Percentiles rank a stretch among this genome's conserved stretches.
Evolutionary conservation across 2,888 invertebrate species (phyloP).

Genomic region (Pantelozetes paolii): DNA sequence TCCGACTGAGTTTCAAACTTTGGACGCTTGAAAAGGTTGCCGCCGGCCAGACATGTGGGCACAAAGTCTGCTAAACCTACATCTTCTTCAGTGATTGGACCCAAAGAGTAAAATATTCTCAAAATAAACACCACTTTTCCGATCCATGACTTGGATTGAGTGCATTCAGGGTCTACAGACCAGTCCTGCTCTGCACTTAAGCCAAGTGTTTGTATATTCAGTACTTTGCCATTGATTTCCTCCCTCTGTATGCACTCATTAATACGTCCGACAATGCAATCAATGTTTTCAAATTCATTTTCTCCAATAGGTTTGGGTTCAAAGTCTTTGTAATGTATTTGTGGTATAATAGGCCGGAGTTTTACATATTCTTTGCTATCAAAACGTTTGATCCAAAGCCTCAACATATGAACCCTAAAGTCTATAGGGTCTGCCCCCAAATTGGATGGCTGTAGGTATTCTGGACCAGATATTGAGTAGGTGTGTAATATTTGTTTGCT

Average conservation of each 20-base stretch:
- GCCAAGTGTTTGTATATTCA: conserved; percentile 34
- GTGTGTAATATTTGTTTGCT: conserved; percentile 23
- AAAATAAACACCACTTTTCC: conserved; percentile 24
- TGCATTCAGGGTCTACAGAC: not conserved
- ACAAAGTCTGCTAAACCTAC: conserved; percentile 46
- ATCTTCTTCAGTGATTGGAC: conserved; percentile 6
- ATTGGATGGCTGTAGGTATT: no score
- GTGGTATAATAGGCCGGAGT: conserved; percentile 4
- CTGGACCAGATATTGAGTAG: not conserved
- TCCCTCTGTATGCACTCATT: conserved; percentile 26
- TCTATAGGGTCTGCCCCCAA: not conserved
- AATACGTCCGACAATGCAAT: conserved; percentile 20
- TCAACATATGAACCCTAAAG: not conserved
- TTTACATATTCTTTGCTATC: not conserved
- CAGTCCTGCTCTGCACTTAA: not conserved
- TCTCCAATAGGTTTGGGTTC: conserved; percentile 2
- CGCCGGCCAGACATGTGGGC: conserved; percentile 44
- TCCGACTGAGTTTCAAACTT: conserved; percentile 46
- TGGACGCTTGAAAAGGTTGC: conserved; percentile 46
- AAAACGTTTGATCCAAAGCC: conserved; percentile 12
- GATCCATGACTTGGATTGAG: not conserved
- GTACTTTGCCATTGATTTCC: conserved; percentile 28
- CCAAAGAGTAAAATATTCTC: conserved; percentile 31
- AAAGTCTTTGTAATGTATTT: conserved; percentile 12
- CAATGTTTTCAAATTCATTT: conserved; percentile 35